Evolutionary conservation across 2,888 invertebrate genomes (phyloP), one percentile per base, ranked within the genome.

Genomic region (Euplagia quadripunctaria): DNA sequence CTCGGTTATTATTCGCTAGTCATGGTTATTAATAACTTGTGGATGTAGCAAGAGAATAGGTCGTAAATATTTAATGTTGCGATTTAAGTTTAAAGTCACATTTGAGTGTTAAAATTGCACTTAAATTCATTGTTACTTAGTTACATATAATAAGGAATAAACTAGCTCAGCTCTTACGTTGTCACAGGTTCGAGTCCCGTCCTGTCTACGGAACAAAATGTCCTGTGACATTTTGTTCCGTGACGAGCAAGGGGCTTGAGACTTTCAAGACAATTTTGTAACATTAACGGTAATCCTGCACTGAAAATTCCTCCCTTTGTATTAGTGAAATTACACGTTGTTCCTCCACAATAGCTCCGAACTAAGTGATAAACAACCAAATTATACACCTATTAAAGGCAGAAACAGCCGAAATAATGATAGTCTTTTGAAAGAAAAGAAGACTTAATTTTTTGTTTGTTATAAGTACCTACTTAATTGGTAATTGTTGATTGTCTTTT

Each of bases 401-500:
- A 51, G 16, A 51, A 51, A 0, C 14, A 16, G 16, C 1, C 1
- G 16, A 5, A 51, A 51, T 11, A 16, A 16, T 52, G 5, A 5
- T 7, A 17, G 16, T 17, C 7, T 17, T 17, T 52, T 0, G 5
- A 52, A 17, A 17, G 5, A 17, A 55, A 51, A 51, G 14, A 41
- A 51, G 31, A 31, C 2, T 31, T 31, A 31, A 49, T 31, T 20
- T 14, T 16, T 31, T 49, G 16, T 52, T 14, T 46, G 11, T 64
- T 43, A 9, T 3, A 55, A 55, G 0, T n/a, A 9, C 9, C 3
- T 4, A n/a, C n/a, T 55, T 55, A 31, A 31, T 31, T 31, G 31
- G 31, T 67, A 52, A 68, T 68, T 42, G 3, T n/a, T 8, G 14
- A 8, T 41, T 58, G 20, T 51, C 8, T 42, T 58, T 88, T 89